Evolutionary conservation across 2,113 vertebrate species (phyloP).

Genomic region (Stegastes partitus): DNA sequence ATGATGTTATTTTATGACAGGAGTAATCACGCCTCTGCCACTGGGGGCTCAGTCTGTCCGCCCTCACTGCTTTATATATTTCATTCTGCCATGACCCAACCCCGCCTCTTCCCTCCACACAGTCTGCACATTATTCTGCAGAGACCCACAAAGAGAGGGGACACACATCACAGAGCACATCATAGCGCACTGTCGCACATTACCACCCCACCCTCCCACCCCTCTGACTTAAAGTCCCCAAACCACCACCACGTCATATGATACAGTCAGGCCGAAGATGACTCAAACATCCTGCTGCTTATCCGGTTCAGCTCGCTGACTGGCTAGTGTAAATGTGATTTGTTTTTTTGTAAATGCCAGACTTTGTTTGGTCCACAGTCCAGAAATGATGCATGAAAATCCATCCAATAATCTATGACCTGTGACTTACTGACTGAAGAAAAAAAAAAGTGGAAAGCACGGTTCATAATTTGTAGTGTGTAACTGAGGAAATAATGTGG

Average conservation of each 20-base stretch:
- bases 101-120: slow-evolving; percentile 32
- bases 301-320: background rate
- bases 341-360: too few relatives aligned
- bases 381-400: too few relatives aligned
- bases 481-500: background rate
- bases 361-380: too few relatives aligned
- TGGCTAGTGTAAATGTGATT: too few relatives aligned
- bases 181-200: slow-evolving; percentile 56
- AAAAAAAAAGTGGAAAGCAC: background rate
- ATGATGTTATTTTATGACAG: slow-evolving; percentile 17
- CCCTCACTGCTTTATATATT: background rate
- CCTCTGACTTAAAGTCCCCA: slow-evolving; percentile 37
- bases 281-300: slow-evolving; percentile 31
- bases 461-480: background rate
- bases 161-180: slow-evolving; percentile 51
- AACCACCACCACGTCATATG: slow-evolving; percentile 22
- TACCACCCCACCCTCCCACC: slow-evolving; percentile 2
- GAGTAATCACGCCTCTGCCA: slow-evolving; percentile 21
- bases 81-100: background rate
- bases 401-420: background rate
- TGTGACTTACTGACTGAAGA: background rate
- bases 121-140: slow-evolving; percentile 13
- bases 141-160: background rate
- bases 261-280: slow-evolving; percentile 27
- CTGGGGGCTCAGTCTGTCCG: background rate